Evolutionary conservation across 2,888 invertebrate species (phyloP), one percentile per base, ranked within the genome.

Genomic region (Ichneumoninae sp.): DNA sequence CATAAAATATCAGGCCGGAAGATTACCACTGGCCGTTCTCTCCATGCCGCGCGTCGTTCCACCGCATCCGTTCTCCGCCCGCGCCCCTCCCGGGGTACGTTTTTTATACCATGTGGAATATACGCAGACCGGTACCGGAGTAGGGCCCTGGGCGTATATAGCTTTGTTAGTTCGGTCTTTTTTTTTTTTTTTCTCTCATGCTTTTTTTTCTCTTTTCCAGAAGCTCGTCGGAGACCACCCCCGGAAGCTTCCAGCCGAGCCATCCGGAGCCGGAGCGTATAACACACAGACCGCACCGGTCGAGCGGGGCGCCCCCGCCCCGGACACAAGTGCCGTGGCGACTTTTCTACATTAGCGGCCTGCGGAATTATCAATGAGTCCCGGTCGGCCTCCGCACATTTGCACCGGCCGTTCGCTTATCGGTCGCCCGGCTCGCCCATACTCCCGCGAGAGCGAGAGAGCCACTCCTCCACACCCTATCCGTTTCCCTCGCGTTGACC

Each of bases 1-100:
- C 91, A 92, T 92, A 91, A 92, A 92, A 91, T 91, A 92, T 91
- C 91, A 92, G 89, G 40, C 90, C 91, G 92, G 92, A 92, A 92
- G 92, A 92, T 92, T 92, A 91, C 92, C 90, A 89, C 89, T 90
- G 89, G 89, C 89, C 89, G 80, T 77, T 52, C 70, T 66, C 30
- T 69, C 74, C 52, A 74, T 60, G 79, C 87, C 86, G 74, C 80
- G 87, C 90, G 81, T 84, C 84, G 86, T 82, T 88, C 88, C 86
- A 86, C 86, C 86, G 75, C 84, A 83, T 87, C 87, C 89, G 86
- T 84, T 87, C 84, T 83, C 88, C 87, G 88, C 88, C 88, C 40
- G 40, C 5, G 86, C 89, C 91, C 90, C 90, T 88, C 86, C 87
- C 88, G 88, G 87, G 89, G 89, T 88, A 89, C 87, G 10, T 90